Percentiles rank a stretch among this genome's conserved stretches.
These are phyloP conservation scores for Ormia ochracea DNA, from an alignment of 2,888 invertebrate species.

Conservation along the genomic window DNA sequence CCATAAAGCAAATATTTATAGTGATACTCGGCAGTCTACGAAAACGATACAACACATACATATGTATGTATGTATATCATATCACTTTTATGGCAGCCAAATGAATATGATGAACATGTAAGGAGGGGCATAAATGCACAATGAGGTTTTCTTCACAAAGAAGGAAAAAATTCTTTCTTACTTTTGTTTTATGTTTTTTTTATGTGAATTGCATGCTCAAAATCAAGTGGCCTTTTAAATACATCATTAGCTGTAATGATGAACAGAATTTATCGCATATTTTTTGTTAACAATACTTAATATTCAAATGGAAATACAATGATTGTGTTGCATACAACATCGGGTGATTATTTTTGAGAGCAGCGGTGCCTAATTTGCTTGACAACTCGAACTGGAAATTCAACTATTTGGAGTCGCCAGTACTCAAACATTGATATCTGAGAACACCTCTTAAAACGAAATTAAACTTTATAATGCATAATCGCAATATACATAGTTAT, in stretches of 20 bases:
- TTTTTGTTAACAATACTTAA: constrained; percentile 57
- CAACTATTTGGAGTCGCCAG: too few species aligned
- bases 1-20: constrained; percentile 34
- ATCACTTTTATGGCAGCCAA: background rate
- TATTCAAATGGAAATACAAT: constrained; percentile 21
- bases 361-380: too few species aligned
- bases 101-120: background rate
- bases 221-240: constrained; percentile 53
- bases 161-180: background rate
- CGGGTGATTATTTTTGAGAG: background rate
- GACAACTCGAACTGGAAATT: too few species aligned
- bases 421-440: too few species aligned
- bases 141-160: background rate
- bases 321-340: background rate
- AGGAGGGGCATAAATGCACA: background rate
- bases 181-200: background rate
- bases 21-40: background rate
- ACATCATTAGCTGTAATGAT: constrained; percentile 59
- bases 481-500: too few species aligned
- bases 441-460: too few species aligned
- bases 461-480: too few species aligned
- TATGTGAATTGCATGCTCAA: constrained; percentile 16
- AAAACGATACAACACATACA: constrained; percentile 8
- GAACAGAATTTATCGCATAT: constrained; percentile 57
- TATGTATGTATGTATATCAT: background rate